Evolutionary conservation across 2,888 invertebrate species (phyloP).

Genomic region (Iselma pallidipennis): DNA sequence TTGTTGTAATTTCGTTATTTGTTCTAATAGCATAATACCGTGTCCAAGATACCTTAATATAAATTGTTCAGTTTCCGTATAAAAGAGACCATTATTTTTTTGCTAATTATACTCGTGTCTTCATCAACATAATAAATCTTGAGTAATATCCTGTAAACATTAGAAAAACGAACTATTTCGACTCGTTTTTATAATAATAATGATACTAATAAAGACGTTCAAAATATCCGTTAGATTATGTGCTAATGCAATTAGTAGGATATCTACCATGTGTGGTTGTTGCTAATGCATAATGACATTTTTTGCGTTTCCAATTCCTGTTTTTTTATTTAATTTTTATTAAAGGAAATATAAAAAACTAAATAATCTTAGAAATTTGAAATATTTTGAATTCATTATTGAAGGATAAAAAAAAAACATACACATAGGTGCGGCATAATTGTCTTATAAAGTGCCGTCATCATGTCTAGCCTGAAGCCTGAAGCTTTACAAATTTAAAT

Average conservation of each 20-base stretch:
- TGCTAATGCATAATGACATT: no score
- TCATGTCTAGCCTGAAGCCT: no score
- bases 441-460: no score
- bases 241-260: no score
- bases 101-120: constrained; percentile 24
- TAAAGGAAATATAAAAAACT: no score
- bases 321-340: no score
- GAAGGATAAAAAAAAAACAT: no score
- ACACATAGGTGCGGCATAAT: no score
- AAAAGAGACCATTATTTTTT: constrained; percentile 32
- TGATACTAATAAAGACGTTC: background rate
- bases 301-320: no score
- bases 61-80: constrained; percentile 41
- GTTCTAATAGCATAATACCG: constrained; percentile 40
- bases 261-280: background rate
- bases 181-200: background rate
- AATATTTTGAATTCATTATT: no score
- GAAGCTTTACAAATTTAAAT: no score
- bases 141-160: constrained; percentile 12
- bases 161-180: constrained; percentile 4
- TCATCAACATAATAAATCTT: constrained; percentile 18
- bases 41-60: constrained; percentile 37
- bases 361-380: no score
- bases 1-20: background rate
- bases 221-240: background rate